Conservation (phyloP, 2,113 vertebrate genomes). For the Climacteris rufus region DNA sequence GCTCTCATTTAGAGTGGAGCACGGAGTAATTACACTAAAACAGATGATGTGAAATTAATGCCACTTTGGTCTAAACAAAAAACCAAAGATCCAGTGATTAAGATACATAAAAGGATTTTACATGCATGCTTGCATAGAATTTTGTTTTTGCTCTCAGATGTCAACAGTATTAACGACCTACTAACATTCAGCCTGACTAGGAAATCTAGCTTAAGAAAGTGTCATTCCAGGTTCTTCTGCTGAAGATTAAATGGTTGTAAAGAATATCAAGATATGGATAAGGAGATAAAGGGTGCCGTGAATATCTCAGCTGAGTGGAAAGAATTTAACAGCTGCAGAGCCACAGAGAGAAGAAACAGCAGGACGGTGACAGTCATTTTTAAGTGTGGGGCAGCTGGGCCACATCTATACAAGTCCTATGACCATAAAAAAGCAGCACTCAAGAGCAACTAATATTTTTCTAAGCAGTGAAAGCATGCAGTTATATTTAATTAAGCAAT, state of each 20-base stretch:
- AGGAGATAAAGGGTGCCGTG: neutral
- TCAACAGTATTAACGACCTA: neutral
- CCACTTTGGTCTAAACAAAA: neutral
- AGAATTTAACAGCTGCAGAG: slow-evolving; percentile 38
- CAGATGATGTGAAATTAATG: neutral
- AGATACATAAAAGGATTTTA: neutral
- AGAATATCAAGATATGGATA: neutral
- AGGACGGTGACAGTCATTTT: neutral
- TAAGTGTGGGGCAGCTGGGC: neutral
- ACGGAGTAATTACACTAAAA: neutral
- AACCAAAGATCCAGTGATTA: neutral
- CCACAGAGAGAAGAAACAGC: neutral
- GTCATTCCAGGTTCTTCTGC: neutral
- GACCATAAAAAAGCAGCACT: neutral
- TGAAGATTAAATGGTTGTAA: neutral
- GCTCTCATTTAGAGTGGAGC: neutral
- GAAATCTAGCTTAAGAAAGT: neutral
- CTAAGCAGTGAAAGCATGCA: neutral
- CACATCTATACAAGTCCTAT: neutral
- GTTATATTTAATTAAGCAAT: neutral
- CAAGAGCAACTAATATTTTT: neutral
- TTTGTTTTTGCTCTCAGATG: neutral
- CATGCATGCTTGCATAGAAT: neutral
- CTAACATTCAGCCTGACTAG: neutral
- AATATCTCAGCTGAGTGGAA: neutral